phyloP scores from a whole-genome alignment of 2,113 vertebrate genomes.

The Psilopsiagon aymara region DNA sequence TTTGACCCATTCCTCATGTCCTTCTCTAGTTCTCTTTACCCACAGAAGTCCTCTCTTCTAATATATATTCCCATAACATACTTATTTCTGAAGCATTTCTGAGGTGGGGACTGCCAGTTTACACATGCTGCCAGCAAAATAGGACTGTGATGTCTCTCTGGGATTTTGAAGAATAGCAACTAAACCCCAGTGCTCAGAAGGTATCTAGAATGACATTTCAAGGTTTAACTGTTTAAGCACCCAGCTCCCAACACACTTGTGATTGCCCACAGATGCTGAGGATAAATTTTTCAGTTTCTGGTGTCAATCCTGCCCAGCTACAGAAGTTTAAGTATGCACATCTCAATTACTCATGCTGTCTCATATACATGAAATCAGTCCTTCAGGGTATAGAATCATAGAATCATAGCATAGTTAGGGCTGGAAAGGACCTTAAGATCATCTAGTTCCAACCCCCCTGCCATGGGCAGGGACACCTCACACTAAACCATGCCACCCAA shows the following conservation, averaged over 20 bases:
- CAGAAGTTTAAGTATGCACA: neutral
- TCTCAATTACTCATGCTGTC: neutral
- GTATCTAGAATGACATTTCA: neutral
- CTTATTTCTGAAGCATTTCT: neutral
- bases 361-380: neutral
- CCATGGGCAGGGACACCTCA: too few relatives aligned
- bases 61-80: neutral
- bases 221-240: neutral
- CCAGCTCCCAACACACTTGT: neutral
- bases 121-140: neutral
- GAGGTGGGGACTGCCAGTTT: neutral
- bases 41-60: neutral
- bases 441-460: too few relatives aligned
- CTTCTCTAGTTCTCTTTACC: neutral
- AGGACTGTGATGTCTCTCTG: neutral
- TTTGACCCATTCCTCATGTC: accelerated
- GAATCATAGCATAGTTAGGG: too few relatives aligned
- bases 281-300: neutral
- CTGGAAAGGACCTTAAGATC: too few relatives aligned
- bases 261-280: neutral
- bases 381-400: neutral
- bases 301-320: neutral
- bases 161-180: neutral
- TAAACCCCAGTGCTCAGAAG: neutral
- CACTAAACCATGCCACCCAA: too few relatives aligned